Evolutionary conservation across 2,888 invertebrate genomes (phyloP).

Genomic region (Ypsolopha sequella): DNA sequence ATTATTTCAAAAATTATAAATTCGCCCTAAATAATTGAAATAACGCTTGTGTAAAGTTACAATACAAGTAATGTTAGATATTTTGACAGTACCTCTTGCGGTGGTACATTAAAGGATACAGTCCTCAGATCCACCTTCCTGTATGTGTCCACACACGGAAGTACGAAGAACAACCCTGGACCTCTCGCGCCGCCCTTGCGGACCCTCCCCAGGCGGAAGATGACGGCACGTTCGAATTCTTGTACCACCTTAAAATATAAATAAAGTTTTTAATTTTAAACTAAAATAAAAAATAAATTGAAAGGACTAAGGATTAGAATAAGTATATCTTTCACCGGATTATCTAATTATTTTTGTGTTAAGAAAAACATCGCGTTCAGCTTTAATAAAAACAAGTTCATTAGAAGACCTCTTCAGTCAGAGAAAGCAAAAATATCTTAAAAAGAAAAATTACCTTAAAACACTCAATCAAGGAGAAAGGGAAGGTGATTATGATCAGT

Average conservation of each 20-base stretch:
- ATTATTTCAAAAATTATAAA: no score
- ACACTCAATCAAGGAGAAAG: slow-evolving; percentile 86
- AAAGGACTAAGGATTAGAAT: no score
- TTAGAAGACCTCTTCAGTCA: neutral
- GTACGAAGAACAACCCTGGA: slow-evolving; percentile 92
- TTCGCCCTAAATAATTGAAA: no score
- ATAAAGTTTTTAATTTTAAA: slow-evolving; percentile 1
- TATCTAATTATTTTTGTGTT: no score
- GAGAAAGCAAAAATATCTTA: neutral
- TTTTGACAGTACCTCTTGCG: slow-evolving; percentile 82
- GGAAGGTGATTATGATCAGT: slow-evolving; percentile 81
- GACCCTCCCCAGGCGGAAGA: slow-evolving; percentile 87
- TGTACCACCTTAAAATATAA: slow-evolving; percentile 75
- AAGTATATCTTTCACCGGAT: no score
- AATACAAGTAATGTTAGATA: no score
- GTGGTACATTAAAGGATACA: slow-evolving; percentile 95
- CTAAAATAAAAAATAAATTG: slow-evolving; percentile 5
- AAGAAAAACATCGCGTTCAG: no score
- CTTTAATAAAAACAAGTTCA: neutral
- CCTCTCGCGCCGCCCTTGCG: slow-evolving; percentile 83
- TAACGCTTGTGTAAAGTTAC: no score
- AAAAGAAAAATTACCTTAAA: slow-evolving; percentile 76
- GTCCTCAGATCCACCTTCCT: slow-evolving; percentile 93
- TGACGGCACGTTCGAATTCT: slow-evolving; percentile 90
- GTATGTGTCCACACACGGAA: slow-evolving; percentile 95